phyloP scores from a whole-genome alignment of 2,797 vertebrate species.

The Sebastes kiyomatsui region DNA sequence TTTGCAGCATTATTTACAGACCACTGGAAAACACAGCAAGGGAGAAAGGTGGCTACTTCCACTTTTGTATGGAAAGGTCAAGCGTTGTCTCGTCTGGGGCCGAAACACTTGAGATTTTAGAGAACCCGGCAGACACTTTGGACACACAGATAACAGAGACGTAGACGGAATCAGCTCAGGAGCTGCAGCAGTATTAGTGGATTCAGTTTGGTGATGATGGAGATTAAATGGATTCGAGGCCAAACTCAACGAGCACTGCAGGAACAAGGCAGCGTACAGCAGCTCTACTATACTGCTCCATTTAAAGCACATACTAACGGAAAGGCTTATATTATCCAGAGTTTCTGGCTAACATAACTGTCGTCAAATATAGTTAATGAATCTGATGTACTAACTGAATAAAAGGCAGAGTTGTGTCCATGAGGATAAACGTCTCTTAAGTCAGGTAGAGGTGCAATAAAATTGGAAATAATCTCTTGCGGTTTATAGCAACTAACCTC shows the following conservation, averaged over 20 bases:
- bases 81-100: conserved; percentile 29
- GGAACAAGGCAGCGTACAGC: conserved; percentile 28
- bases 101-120: conserved; percentile 4
- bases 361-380: neutral
- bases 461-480: neutral
- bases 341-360: neutral
- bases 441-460: neutral
- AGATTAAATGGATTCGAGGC: neutral
- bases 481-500: conserved; percentile 6
- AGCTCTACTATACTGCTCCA: conserved; percentile 12
- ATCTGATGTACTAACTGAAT: neutral
- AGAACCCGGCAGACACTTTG: conserved; percentile 51
- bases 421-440: neutral
- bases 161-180: neutral
- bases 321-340: conserved; percentile 16
- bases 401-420: conserved; percentile 7
- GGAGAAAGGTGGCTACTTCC: conserved; percentile 47
- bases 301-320: conserved; percentile 40
- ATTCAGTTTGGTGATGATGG: conserved; percentile 4
- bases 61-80: conserved; percentile 31
- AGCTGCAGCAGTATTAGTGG: neutral
- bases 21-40: conserved; percentile 70
- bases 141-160: conserved; percentile 25
- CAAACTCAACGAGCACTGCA: conserved; percentile 2
- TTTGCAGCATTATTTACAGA: conserved; percentile 90